Percentiles rank a stretch among this genome's conserved stretches.
phyloP scores from a whole-genome alignment of 2,888 invertebrate genomes.

The Sinelater perroti region DNA sequence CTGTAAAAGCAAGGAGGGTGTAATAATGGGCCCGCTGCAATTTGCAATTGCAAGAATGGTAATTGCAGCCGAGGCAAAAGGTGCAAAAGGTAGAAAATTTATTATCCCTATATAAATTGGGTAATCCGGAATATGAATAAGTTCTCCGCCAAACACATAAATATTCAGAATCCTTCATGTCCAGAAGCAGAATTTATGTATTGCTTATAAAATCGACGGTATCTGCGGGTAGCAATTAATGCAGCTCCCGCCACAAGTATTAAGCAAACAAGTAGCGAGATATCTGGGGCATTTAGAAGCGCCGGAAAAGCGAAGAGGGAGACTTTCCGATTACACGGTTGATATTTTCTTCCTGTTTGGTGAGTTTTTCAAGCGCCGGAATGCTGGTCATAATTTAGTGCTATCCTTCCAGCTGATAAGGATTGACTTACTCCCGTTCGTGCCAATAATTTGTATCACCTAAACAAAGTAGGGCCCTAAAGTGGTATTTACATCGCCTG shows the following conservation, averaged over 20 bases:
- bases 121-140: constrained; percentile 32
- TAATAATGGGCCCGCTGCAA: constrained; percentile 5
- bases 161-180: constrained; percentile 29
- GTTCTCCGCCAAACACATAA: constrained; percentile 25
- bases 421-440: constrained; percentile 19
- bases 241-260: constrained; percentile 16
- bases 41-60: constrained; percentile 16
- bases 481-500: constrained; percentile 37
- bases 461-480: constrained; percentile 25
- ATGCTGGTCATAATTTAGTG: not conserved
- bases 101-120: constrained; percentile 36
- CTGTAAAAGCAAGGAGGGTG: constrained; percentile 9
- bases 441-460: constrained; percentile 35
- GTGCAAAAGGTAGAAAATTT: constrained; percentile 37
- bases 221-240: constrained; percentile 26
- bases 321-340: not conserved
- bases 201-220: constrained; percentile 28
- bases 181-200: constrained; percentile 28
- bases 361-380: not conserved
- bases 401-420: constrained; percentile 8
- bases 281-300: constrained; percentile 1
- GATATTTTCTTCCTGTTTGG: not conserved
- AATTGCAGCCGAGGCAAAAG: constrained; percentile 33
- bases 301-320: not conserved
- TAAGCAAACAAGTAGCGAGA: constrained; percentile 1